Base-by-base conservation (phyloP, 2,888 invertebrate genomes). In the Syrista parreyssii region DNA sequence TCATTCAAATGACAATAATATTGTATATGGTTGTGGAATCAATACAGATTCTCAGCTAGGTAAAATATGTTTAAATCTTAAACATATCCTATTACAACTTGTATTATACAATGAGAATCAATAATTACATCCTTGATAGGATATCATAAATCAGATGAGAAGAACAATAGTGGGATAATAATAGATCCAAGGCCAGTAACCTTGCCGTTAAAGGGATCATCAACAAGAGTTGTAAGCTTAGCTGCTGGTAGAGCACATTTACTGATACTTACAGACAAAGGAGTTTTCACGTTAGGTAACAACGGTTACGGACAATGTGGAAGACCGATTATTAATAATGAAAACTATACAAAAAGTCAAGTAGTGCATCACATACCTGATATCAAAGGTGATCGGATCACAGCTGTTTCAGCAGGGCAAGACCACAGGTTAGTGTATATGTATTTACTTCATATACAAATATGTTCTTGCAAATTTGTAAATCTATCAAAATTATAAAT, bases 241-340 rank as follows among this genome's bases (percentile, higher is more conserved):
- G 94, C 96, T 1, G 97, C 98, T 75, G 99, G 99, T 0, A 93
- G 98, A 82, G 98, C 98, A 0, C 99, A 99, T 92, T 94, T 96
- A 2, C 92, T 96, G 0, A 93, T 97, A 74, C 92, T 97, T 30
- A 97, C 98, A 0, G 94, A 93, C 78, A 97, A 97, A 89, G 97
- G 96, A 3, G 94, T 97, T 0, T 98, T 95, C 89, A 94, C 96
- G 30, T 91, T 98, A 77, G 99, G 99, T 1, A 98, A 98, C 91
- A 99, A 99, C 92, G 94, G 96, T 0, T 98, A 96, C 89, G 99
- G 99, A 0, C 99, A 99, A 90, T 99, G 99, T 91, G 98, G 98
- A 0, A 93, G 98, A 76, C 93, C 93, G 77, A 94, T 98, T 79
- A 94, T 97, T 81, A 91, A 93, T 4, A 93, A 95, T 78, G 98